A percentile compares a stretch with the other conserved stretches of the same genome.
These are phyloP conservation scores for Takifugu ocellatus DNA, from an alignment of 2,797 vertebrate species.

Conservation along the genomic window DNA sequence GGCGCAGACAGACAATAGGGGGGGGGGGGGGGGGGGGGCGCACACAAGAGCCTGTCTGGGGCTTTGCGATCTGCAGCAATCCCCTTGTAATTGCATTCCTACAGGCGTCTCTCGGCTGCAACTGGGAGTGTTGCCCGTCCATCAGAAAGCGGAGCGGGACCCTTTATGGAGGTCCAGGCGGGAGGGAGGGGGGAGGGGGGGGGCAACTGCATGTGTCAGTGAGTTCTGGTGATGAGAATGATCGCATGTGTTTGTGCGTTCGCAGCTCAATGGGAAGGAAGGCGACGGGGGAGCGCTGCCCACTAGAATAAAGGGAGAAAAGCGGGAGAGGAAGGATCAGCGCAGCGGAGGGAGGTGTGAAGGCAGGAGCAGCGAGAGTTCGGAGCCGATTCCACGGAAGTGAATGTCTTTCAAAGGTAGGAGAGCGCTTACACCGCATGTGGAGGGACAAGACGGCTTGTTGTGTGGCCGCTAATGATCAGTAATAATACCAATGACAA, in stretches of 20 bases:
- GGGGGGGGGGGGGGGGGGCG: conserved; percentile 1
- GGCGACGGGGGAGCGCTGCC: conserved; percentile 38
- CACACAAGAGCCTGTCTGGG: conserved; percentile 40
- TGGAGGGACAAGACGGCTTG: not conserved
- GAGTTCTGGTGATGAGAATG: conserved; percentile 21
- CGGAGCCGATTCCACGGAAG: conserved; percentile 50
- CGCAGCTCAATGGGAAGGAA: conserved; percentile 59
- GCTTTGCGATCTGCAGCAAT: conserved; percentile 54
- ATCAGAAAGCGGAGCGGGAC: conserved; percentile 17
- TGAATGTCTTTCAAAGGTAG: conserved; percentile 57
- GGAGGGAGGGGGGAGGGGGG: not conserved
- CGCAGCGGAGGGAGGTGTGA: conserved; percentile 30
- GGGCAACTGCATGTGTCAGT: not conserved
- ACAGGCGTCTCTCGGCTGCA: conserved; percentile 46
- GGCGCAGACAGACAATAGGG: conserved; percentile 46
- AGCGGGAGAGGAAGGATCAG: not conserved
- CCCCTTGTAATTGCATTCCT: conserved; percentile 57
- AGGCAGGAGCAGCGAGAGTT: conserved; percentile 26
- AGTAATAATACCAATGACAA: not conserved
- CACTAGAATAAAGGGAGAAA: conserved; percentile 38
- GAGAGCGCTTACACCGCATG: conserved; percentile 9
- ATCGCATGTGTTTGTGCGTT: conserved; percentile 56
- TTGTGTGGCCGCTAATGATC: not conserved
- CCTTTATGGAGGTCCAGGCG: not conserved
- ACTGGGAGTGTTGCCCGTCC: conserved; percentile 33